Conservation (phyloP, 2,888 invertebrate genomes). For the Andrena marginata region DNA sequence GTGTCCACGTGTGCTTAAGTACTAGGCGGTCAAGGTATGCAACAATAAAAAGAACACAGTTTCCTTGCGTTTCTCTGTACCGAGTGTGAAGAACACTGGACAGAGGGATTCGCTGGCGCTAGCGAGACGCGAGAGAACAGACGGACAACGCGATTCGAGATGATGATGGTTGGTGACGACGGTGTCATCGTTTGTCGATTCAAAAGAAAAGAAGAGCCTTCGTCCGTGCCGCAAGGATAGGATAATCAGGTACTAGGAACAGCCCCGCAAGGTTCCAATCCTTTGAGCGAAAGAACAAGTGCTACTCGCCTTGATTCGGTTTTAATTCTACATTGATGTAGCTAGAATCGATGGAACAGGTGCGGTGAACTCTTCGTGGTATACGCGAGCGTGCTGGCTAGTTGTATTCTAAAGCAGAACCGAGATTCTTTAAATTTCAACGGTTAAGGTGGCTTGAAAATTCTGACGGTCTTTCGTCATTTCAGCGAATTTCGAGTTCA, state of each 20-base stretch:
- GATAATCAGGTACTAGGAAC: conserved; percentile 83
- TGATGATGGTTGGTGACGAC: conserved; percentile 7
- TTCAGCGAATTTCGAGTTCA: neutral
- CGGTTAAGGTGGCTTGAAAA: no score
- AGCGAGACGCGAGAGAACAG: conserved; percentile 71
- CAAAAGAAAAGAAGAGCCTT: conserved; percentile 38
- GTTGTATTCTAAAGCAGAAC: no score
- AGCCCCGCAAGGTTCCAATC: conserved; percentile 78
- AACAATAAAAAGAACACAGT: conserved; percentile 69
- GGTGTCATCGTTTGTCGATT: neutral
- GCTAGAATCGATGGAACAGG: neutral
- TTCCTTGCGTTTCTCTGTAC: conserved; percentile 62
- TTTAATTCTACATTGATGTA: neutral
- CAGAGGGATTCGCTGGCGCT: conserved; percentile 74
- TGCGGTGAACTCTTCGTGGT: neutral
- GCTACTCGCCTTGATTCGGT: conserved; percentile 50
- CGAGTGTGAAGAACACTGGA: conserved; percentile 70
- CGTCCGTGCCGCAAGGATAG: conserved; percentile 77
- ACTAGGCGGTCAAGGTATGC: conserved; percentile 74
- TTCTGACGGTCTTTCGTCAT: no score
- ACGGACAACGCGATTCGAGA: conserved; percentile 28
- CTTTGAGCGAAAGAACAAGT: conserved; percentile 69
- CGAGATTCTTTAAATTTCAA: no score
- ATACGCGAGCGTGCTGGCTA: neutral
- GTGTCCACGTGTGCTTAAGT: conserved; percentile 57